A percentile compares a stretch with the other conserved stretches of the same genome.
Conservation (phyloP, 2,113 vertebrate species). For the Camelus bactrianus region DNA sequence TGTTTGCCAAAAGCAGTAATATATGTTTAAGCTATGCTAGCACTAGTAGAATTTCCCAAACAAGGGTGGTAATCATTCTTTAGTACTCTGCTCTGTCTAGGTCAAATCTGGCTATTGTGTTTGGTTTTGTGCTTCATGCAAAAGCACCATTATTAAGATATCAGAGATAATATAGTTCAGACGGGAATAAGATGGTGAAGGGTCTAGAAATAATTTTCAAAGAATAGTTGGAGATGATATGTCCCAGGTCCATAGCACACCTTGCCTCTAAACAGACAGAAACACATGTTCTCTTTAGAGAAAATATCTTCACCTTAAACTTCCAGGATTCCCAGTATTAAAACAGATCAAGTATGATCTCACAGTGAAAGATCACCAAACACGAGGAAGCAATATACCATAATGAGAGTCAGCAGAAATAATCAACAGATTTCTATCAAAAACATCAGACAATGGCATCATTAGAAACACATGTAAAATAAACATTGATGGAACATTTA, state of each 20-base stretch:
- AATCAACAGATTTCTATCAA: background rate
- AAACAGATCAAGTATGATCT: slow-evolving; percentile 20
- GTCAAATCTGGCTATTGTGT: slow-evolving; percentile 12
- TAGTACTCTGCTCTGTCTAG: background rate
- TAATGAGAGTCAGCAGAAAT: slow-evolving; percentile 5
- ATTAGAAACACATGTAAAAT: slow-evolving; percentile 33
- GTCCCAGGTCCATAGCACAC: background rate
- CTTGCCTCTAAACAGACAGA: slow-evolving; percentile 19
- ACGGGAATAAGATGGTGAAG: slow-evolving; percentile 23
- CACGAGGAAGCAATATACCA: background rate
- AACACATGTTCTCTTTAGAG: slow-evolving; percentile 39
- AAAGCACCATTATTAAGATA: slow-evolving; percentile 40
- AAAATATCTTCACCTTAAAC: slow-evolving; percentile 42
- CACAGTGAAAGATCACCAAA: slow-evolving; percentile 32
- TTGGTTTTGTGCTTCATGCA: slow-evolving; percentile 39
- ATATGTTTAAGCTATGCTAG: background rate
- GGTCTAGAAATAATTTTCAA: slow-evolving; percentile 51
- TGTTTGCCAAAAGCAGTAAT: background rate
- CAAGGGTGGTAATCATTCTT: background rate
- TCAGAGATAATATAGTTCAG: background rate
- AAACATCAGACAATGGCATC: background rate
- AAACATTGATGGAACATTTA: slow-evolving; percentile 30
- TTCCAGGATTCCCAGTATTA: slow-evolving; percentile 2
- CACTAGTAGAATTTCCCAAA: slow-evolving; percentile 16
- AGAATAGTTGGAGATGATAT: background rate